These are phyloP conservation scores for Pandemis cinnamomeana DNA, from an alignment of 2,888 invertebrate species.

Conservation along the genomic window DNA sequence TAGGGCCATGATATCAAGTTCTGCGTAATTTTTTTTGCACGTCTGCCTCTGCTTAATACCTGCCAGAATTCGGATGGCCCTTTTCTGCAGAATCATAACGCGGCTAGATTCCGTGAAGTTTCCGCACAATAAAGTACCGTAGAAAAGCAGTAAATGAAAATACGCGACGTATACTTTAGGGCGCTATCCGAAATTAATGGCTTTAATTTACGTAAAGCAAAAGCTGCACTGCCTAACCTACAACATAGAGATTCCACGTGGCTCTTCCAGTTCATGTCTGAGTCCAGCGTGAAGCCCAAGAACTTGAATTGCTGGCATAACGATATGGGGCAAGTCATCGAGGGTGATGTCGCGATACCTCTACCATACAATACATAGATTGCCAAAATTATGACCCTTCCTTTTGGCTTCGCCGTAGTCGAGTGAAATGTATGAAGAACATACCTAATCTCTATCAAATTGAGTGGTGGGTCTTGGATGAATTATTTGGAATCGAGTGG, in stretches of 20 bases:
- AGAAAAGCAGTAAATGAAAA: not conserved
- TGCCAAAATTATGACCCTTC: no score
- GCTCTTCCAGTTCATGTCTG: not conserved
- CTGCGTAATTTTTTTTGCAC: no score
- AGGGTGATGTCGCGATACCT: no score
- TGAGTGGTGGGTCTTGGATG: not conserved
- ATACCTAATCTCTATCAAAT: not conserved
- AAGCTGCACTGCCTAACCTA: not conserved
- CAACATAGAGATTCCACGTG: not conserved
- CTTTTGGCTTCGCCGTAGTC: no score
- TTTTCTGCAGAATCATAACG: not conserved
- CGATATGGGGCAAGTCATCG: no score
- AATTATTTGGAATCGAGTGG: not conserved
- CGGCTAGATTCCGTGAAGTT: not conserved
- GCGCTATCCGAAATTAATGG: no score
- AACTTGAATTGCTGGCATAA: not conserved
- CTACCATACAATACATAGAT: no score
- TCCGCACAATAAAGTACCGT: not conserved
- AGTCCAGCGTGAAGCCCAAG: not conserved
- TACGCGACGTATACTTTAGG: not conserved
- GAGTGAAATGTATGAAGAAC: not conserved
- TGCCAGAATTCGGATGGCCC: no score
- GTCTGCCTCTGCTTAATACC: no score
- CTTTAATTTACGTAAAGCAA: not conserved
- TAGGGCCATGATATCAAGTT: no score